Evolutionary conservation across 2,888 invertebrate species (phyloP).

Genomic region (Magallana nippona): DNA sequence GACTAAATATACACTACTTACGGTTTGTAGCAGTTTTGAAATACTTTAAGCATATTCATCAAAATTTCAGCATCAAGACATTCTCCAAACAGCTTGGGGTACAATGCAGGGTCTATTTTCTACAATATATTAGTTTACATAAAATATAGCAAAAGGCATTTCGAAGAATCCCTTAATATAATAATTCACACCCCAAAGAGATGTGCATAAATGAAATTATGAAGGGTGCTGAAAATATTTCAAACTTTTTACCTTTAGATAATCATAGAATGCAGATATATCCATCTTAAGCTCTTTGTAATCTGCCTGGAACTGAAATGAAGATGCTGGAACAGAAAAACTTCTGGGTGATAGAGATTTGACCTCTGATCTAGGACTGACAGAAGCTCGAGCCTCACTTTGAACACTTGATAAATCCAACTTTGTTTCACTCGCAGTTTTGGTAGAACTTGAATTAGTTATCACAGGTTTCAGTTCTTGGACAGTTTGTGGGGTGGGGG

Average conservation of each 20-base stretch:
- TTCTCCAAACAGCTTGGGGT: slow-evolving; percentile 73
- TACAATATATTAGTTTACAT: slow-evolving; percentile 59
- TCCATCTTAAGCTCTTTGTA: slow-evolving; percentile 73
- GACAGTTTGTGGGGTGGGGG: not conserved
- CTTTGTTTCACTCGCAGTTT: slow-evolving; percentile 2
- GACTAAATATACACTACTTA: slow-evolving; percentile 55
- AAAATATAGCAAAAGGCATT: not conserved
- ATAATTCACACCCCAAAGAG: too few species aligned
- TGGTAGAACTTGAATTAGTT: not conserved
- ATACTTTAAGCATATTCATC: slow-evolving; percentile 64
- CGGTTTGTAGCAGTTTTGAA: slow-evolving; percentile 67
- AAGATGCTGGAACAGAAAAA: slow-evolving; percentile 64
- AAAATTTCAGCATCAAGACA: slow-evolving; percentile 74
- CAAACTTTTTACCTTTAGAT: slow-evolving; percentile 71
- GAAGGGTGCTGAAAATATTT: too few species aligned
- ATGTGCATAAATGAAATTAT: too few species aligned
- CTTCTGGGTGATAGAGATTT: slow-evolving; percentile 48
- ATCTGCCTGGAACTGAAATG: slow-evolving; percentile 76
- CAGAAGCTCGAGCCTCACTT: slow-evolving; percentile 36
- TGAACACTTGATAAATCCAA: slow-evolving; percentile 29
- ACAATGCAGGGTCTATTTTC: slow-evolving; percentile 69
- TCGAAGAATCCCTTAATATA: not conserved
- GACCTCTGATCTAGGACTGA: slow-evolving; percentile 22
- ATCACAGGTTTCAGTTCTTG: slow-evolving; percentile 12
- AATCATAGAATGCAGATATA: slow-evolving; percentile 68